Base-by-base conservation (phyloP, 2,797 vertebrate genomes). In the Hydrocynus forskahlii region DNA sequence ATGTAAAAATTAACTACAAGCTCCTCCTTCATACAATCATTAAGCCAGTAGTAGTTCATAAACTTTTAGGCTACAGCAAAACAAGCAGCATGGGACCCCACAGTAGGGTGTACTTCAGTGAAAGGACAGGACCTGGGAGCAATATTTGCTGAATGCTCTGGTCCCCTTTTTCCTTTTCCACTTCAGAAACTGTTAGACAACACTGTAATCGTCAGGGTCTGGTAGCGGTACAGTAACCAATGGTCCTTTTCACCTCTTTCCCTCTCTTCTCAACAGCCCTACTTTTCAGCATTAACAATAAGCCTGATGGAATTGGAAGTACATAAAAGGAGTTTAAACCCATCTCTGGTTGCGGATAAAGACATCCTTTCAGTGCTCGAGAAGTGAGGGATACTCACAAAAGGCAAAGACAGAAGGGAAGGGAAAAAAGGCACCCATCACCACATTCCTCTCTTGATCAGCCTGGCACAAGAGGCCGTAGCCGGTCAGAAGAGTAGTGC, bases 281-380 rank as follows among this genome's bases (percentile, higher is more conserved):
- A 79, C 86, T 85, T 82, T 88, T 88, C 82, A 89, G 69, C 0
- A 45, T 10, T 63, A 84, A 89, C 88, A 90, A 90, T 63, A 71
- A 83, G 57, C 76, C 83, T 78, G 88, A 81, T 48, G 78, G 71
- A 83, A 88, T 81, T 40, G 86, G 83, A 82, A 76, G 85, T 77
- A 80, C 64, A 81, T 86, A 83, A 87, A 87, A 89, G 79, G 67
- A 76, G 83, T 64, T 83, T 84, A 78, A 86, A 81, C 71, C 85
- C 63, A 86, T 84, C 85, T 85, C 74, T 62, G 76, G 82, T 48
- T 86, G 52, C 5, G 75, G 88, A 88, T 85, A 88, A 89, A 91
- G 88, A 83, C 66, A 10, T 68, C 66, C 83, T 86, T 86, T 87
- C 87, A 85, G 70, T 19, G 52, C 59, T 57, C 48, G 8, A 64